Conservation (phyloP, 2,113 vertebrate genomes). For the Sceloporus tristichus region DNA sequence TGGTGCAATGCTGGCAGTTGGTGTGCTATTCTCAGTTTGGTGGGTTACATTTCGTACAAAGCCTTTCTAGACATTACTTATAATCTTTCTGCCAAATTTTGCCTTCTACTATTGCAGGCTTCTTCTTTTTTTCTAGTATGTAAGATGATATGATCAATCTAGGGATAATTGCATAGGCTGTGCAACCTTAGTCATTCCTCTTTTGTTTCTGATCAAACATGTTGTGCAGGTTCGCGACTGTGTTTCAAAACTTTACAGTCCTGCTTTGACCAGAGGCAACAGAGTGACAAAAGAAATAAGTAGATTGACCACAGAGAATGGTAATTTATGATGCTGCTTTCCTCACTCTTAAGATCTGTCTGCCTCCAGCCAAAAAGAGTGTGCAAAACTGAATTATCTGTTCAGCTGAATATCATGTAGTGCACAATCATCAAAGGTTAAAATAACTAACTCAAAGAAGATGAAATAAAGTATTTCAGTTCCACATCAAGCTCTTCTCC, state of each 20-base stretch:
- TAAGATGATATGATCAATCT: neutral
- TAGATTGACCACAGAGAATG: neutral
- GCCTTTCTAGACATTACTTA: neutral
- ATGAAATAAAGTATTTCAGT: neutral
- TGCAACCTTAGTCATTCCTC: neutral
- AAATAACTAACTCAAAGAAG: neutral
- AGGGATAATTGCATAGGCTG: neutral
- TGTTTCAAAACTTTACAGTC: neutral
- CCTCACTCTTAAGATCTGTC: neutral
- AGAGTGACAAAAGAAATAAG: neutral
- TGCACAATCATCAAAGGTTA: neutral
- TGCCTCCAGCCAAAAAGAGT: conserved; percentile 19
- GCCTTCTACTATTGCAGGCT: neutral
- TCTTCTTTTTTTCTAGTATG: neutral
- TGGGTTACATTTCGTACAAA: neutral
- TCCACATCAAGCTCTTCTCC: neutral
- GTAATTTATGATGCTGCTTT: neutral
- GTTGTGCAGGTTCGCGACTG: neutral
- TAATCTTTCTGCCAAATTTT: too few relatives aligned
- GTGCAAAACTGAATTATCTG: neutral
- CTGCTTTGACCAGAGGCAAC: neutral
- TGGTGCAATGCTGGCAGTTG: neutral
- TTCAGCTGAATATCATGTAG: neutral
- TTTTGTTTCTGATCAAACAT: neutral
- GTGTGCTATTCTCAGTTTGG: neutral